Evolutionary conservation across 2,113 vertebrate species (phyloP).

Genomic region (Sinocyclocheilus maitianheensis): DNA sequence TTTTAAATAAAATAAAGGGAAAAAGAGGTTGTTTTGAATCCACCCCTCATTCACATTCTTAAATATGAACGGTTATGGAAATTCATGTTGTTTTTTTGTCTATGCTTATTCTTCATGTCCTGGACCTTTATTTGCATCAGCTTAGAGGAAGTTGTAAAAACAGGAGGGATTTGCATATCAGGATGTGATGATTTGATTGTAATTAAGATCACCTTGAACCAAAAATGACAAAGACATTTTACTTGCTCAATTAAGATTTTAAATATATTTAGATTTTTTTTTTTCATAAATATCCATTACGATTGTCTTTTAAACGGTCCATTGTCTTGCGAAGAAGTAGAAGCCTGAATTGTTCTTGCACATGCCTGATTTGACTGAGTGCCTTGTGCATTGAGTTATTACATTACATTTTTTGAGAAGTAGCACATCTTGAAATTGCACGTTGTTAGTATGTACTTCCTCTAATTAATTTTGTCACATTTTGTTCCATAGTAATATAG

Average conservation of each 20-base stretch:
- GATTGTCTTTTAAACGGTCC: neutral
- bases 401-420: neutral
- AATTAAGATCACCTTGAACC: too few relatives aligned
- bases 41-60: too few relatives aligned
- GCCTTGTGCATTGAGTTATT: neutral
- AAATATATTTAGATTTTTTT: too few relatives aligned
- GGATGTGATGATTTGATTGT: too few relatives aligned
- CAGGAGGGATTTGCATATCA: too few relatives aligned
- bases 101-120: neutral
- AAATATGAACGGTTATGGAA: neutral
- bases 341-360: neutral
- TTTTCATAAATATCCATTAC: too few relatives aligned
- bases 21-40: too few relatives aligned
- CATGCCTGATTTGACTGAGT: neutral
- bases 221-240: neutral
- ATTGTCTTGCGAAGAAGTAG: neutral
- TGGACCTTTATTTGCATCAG: neutral
- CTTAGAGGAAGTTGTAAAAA: neutral
- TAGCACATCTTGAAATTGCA: neutral
- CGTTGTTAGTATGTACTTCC: neutral
- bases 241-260: neutral
- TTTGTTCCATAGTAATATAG: too few relatives aligned
- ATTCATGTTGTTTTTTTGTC: neutral
- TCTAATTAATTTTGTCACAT: neutral
- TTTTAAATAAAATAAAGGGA: too few relatives aligned